Percentiles rank a stretch among this genome's conserved stretches.
Evolutionary conservation across 2,888 invertebrate species (phyloP).

Genomic region (Tipula helvola): DNA sequence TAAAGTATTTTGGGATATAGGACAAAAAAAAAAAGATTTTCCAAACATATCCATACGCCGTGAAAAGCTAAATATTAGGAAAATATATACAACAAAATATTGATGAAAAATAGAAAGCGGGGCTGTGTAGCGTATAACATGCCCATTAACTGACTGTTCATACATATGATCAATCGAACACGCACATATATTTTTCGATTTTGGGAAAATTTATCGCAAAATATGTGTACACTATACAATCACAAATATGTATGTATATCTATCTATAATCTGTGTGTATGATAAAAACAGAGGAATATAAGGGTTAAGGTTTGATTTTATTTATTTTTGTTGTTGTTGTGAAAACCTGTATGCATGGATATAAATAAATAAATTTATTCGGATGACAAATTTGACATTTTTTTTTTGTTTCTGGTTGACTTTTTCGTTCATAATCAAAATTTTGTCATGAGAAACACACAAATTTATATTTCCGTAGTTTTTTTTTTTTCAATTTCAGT

Average conservation of each 20-base stretch:
- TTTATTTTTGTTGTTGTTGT: background rate
- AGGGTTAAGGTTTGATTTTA: background rate
- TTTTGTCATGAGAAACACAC: background rate
- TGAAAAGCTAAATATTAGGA: background rate
- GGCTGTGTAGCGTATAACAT: background rate
- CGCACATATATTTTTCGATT: background rate
- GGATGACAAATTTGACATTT: background rate
- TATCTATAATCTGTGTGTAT: background rate
- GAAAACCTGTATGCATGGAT: background rate
- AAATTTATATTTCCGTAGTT: background rate
- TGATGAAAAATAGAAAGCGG: background rate
- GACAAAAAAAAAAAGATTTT: background rate
- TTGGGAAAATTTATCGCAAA: background rate
- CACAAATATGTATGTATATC: background rate
- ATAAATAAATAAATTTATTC: background rate
- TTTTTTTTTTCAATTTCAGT: background rate
- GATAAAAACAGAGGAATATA: background rate
- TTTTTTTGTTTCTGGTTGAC: background rate
- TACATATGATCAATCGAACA: background rate
- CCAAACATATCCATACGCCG: background rate
- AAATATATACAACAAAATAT: background rate
- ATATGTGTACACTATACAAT: background rate
- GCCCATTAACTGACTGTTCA: background rate
- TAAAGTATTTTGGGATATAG: background rate
- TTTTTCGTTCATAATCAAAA: background rate